Evolutionary conservation across 1,140 invertebrate species (phyloP).

Genomic region (Popillia japonica): DNA sequence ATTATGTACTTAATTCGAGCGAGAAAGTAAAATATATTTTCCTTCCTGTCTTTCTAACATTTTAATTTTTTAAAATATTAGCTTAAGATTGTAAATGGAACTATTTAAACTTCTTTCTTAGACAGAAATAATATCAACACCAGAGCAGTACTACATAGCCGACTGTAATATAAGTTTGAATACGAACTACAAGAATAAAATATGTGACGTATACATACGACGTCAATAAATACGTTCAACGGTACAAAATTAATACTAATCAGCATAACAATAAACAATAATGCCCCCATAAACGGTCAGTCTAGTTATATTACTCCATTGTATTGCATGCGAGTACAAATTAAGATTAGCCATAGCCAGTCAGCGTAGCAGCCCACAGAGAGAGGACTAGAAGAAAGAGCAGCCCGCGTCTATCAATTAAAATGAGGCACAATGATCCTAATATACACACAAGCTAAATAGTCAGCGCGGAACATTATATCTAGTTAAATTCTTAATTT

Average conservation of each 20-base stretch:
- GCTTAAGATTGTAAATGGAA: no score
- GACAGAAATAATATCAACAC: no score
- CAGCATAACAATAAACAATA: conserved; percentile 29
- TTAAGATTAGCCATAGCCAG: conserved; percentile 25
- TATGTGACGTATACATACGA: not conserved
- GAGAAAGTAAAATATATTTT: no score
- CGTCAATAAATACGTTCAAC: conserved; percentile 2
- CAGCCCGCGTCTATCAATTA: conserved; percentile 24
- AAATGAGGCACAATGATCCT: conserved; percentile 33
- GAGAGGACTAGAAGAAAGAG: not conserved
- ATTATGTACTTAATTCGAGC: no score
- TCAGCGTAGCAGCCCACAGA: not conserved
- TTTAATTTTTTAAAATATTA: no score
- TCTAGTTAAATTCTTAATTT: conserved; percentile 30
- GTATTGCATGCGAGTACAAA: conserved; percentile 31
- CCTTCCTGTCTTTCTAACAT: no score
- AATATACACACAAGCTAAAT: conserved; percentile 30
- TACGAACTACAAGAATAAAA: not conserved
- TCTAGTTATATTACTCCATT: conserved; percentile 11
- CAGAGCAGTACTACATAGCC: no score
- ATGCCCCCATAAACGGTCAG: conserved; percentile 10
- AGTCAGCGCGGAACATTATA: conserved; percentile 33
- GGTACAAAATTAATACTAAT: conserved; percentile 34
- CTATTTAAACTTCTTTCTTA: no score
- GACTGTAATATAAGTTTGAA: no score